These are phyloP conservation scores for Morone chrysops DNA, from an alignment of 2,113 vertebrate genomes.

Conservation along the genomic window DNA sequence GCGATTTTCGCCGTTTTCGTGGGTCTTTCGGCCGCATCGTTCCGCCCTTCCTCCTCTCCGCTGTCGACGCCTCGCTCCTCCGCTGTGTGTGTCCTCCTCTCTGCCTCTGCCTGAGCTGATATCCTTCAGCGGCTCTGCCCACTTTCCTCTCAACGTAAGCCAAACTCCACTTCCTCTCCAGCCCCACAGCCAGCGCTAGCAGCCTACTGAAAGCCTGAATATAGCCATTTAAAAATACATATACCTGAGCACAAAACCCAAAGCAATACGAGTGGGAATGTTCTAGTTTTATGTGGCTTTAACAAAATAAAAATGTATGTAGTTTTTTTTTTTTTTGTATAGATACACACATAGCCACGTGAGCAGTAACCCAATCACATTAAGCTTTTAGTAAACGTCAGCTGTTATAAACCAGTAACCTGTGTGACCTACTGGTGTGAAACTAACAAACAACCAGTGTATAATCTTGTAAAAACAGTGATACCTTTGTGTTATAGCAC, in stretches of 20 bases:
- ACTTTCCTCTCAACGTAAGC: slow-evolving; percentile 78
- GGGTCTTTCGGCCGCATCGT: slow-evolving; percentile 43
- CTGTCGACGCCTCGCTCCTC: slow-evolving; percentile 45
- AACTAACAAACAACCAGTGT: too few species aligned
- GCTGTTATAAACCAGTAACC: not conserved
- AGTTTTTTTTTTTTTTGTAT: not conserved
- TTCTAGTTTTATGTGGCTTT: not conserved
- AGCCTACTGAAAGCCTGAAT: not conserved
- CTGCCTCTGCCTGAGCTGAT: slow-evolving; percentile 74
- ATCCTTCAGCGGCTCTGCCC: slow-evolving; percentile 81
- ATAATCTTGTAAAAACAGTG: not conserved
- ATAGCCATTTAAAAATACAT: too few species aligned
- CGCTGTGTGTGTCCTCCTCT: slow-evolving; percentile 71
- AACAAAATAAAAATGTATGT: not conserved
- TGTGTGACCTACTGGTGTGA: not conserved
- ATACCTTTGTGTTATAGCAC: not conserved
- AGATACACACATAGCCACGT: not conserved
- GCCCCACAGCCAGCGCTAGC: slow-evolving; percentile 44
- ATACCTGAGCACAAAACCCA: not conserved
- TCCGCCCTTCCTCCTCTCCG: slow-evolving; percentile 1
- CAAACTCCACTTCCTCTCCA: slow-evolving; percentile 79
- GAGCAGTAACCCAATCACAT: not conserved
- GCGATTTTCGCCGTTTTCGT: slow-evolving; percentile 61
- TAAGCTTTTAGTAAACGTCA: not conserved
- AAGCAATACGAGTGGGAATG: not conserved